Percentiles rank a stretch among this genome's conserved stretches.
These are phyloP conservation scores for Elephantulus edwardii DNA, from an alignment of 2,113 vertebrate genomes.

Conservation along the genomic window DNA sequence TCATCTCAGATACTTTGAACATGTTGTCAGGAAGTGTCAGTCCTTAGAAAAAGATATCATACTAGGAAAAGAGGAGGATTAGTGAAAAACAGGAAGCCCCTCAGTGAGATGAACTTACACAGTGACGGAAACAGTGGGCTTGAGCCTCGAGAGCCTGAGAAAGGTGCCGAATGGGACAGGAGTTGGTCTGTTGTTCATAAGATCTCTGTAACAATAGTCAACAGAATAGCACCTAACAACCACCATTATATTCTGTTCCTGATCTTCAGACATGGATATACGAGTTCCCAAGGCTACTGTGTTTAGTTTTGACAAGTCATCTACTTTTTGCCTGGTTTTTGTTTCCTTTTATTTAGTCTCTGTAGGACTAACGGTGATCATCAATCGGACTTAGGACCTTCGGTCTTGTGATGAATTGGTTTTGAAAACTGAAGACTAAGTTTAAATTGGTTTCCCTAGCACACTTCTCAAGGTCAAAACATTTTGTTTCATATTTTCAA, in stretches of 20 bases:
- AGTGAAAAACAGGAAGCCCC: no score
- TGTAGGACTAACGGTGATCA: not conserved
- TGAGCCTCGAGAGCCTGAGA: no score
- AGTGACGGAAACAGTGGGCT: no score
- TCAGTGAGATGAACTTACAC: no score
- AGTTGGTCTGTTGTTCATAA: no score
- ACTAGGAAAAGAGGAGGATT: no score
- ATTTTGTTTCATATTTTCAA: not conserved
- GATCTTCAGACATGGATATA: not conserved
- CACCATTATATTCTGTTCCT: not conserved
- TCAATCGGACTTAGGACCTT: slow-evolving; percentile 14
- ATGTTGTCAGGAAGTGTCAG: no score
- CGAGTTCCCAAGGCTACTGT: not conserved
- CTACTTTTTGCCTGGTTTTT: not conserved
- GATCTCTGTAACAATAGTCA: no score
- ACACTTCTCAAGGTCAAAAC: slow-evolving; percentile 6
- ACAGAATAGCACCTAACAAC: no score
- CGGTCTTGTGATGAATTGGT: not conserved
- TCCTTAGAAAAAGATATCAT: no score
- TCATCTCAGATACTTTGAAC: no score
- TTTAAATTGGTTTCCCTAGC: not conserved
- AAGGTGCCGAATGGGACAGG: no score
- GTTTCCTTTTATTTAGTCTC: not conserved
- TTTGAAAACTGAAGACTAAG: not conserved
- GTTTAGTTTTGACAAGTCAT: not conserved